phyloP scores from a whole-genome alignment of 53 echinoderm and acorn worm species.

The Echinometra lucunter region DNA sequence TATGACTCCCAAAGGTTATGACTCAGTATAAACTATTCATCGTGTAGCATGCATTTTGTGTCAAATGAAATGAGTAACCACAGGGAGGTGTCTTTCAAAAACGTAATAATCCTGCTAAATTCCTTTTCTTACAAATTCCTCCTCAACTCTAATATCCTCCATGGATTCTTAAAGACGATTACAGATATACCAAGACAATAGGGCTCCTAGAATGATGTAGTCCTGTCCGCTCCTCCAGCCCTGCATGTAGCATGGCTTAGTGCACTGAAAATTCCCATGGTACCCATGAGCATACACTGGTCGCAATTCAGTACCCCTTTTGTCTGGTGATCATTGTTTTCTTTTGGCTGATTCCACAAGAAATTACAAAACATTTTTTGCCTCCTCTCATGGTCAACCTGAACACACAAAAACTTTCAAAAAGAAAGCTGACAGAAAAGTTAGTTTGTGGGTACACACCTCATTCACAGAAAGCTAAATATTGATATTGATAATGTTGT shows the following conservation, averaged over 20 bases:
- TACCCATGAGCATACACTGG: neutral
- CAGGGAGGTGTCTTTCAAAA: neutral
- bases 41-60: neutral
- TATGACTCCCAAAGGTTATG: neutral
- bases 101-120: neutral
- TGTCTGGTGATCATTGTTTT: neutral
- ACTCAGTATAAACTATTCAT: neutral
- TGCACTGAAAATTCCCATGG: neutral
- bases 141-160: neutral
- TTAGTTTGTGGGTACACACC: conserved; percentile 14
- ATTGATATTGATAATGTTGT: conserved; percentile 18
- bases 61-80: neutral
- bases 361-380: conserved; percentile 47
- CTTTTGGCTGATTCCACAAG: conserved; percentile 36
- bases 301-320: conserved; percentile 40
- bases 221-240: neutral
- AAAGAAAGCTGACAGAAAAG: conserved; percentile 17
- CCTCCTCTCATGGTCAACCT: conserved; percentile 24
- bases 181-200: conserved; percentile 27
- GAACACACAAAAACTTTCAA: neutral
- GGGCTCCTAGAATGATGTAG: neutral
- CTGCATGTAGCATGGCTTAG: neutral
- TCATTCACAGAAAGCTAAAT: neutral
- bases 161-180: conserved; percentile 2
- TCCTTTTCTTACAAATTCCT: neutral